phyloP scores from a whole-genome alignment of 2,113 vertebrate species.

The Thinocorus orbignyianus region DNA sequence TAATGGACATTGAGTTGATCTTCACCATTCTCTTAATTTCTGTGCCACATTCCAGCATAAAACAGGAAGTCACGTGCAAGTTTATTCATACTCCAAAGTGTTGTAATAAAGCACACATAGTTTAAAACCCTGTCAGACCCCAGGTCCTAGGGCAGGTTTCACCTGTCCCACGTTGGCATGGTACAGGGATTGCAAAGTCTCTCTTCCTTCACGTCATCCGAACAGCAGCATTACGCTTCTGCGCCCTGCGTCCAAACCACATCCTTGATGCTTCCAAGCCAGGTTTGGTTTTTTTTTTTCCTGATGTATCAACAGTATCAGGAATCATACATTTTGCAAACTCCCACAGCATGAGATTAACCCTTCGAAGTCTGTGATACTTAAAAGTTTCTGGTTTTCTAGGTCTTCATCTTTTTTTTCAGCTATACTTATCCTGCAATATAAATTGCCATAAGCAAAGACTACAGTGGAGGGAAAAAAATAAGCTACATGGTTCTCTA shows the following conservation, averaged over 20 bases:
- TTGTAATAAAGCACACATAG: neutral
- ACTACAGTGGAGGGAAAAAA: neutral
- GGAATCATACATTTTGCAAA: neutral
- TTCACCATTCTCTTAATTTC: neutral
- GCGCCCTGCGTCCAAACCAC: neutral
- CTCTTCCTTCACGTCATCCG: rapidly evolving
- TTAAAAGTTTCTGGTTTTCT: neutral
- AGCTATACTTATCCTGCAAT: neutral
- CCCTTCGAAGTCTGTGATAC: neutral
- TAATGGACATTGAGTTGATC: neutral
- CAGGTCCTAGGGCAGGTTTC: neutral
- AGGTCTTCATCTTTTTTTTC: neutral
- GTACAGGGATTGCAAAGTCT: neutral
- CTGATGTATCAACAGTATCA: neutral
- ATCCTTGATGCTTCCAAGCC: neutral
- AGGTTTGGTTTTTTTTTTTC: neutral
- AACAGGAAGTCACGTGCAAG: neutral
- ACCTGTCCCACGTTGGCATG: neutral
- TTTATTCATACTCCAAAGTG: neutral
- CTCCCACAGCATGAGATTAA: neutral
- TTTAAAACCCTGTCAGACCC: neutral
- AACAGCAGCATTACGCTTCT: neutral
- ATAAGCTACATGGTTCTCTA: neutral
- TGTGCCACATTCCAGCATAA: neutral
- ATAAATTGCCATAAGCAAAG: neutral